Evolutionary conservation across 2,113 vertebrate species (phyloP), one percentile per base, ranked within the genome.

Genomic region (Colius striatus): DNA sequence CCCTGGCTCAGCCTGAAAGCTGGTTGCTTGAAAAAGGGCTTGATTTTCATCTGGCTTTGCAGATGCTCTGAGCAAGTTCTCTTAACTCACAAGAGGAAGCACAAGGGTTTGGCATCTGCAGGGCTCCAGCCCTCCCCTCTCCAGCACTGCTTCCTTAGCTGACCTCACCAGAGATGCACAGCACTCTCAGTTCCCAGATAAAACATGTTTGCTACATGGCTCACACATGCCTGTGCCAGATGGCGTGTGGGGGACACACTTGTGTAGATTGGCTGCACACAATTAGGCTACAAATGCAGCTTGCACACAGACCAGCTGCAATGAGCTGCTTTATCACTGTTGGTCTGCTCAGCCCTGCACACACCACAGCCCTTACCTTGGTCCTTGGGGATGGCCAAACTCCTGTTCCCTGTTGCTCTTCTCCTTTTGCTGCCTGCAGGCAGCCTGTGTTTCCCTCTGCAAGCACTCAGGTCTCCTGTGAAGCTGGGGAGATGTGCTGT

Each of bases 61-160:
- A 90, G 74, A 20, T 1, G n/a, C 82, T 93, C 66, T 38, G 71
- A 79, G 79, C 72, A 41, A 26, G 30, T 73, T 80, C 72, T 65
- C 29, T 47, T 62, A 14, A 16, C 45, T 74, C 70, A 12, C 0
- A 0, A 21, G 73, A 30, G 54, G 72, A 38, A 53, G 21, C 1
- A 2, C 10, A 4, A 23, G 14, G 54, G 27, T 36, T 61, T 2
- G 0, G 53, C 58, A 51, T 3, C 0, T 0, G 62, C 43, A 18
- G 43, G 70, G 57, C 43, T 84, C 55, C 60, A 41, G 70, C 43
- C 51, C 55, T 58, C 47, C 43, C 22, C 2, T 12, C 55, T 58
- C 78, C 26, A 53, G 43, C 66, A 16, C 13, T 4, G 0, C 38
- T 54, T 72, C 48, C 3, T 55, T 51, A 43, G 15, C 19, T 51